These are phyloP conservation scores for Drosophila quadrilineata DNA, from an alignment of 1,140 invertebrate species.

Conservation along the genomic window DNA sequence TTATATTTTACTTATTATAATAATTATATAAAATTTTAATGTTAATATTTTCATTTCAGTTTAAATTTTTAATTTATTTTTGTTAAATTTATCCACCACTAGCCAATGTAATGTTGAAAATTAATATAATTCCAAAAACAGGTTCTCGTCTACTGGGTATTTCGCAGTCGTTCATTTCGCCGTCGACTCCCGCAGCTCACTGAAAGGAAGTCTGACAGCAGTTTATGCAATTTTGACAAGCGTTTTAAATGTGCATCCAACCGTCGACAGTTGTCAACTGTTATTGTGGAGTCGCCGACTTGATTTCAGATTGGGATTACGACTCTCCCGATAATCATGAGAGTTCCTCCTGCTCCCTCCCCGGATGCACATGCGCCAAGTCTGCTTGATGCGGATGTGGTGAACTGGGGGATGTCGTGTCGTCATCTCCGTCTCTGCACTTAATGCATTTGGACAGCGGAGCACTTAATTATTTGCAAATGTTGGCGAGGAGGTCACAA, in stretches of 20 bases:
- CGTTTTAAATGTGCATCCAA: slow-evolving; percentile 65
- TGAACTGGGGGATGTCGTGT: slow-evolving; percentile 4
- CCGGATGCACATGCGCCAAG: too few species aligned
- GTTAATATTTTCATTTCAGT: too few species aligned
- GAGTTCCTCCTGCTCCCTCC: too few species aligned
- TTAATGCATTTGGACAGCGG: slow-evolving; percentile 68
- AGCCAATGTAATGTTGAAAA: neutral
- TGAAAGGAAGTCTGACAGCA: slow-evolving; percentile 50
- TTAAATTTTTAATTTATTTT: too few species aligned
- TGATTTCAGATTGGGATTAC: slow-evolving; percentile 66
- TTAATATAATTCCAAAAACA: neutral
- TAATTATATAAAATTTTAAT: too few species aligned
- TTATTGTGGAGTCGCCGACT: slow-evolving; percentile 55
- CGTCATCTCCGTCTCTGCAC: slow-evolving; percentile 12
- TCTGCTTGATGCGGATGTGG: slow-evolving; percentile 15
- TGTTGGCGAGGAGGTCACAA: slow-evolving; percentile 38
- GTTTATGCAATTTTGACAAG: slow-evolving; percentile 75
- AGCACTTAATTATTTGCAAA: slow-evolving; percentile 76
- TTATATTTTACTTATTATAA: too few species aligned
- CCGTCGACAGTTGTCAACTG: slow-evolving; percentile 76
- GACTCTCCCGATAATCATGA: slow-evolving; percentile 52
- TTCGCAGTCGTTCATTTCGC: neutral
- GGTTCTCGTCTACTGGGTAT: neutral
- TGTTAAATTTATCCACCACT: too few species aligned
- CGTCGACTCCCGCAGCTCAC: neutral